phyloP scores from a whole-genome alignment of 2,797 vertebrate species.

The Acipenser oxyrinchus region DNA sequence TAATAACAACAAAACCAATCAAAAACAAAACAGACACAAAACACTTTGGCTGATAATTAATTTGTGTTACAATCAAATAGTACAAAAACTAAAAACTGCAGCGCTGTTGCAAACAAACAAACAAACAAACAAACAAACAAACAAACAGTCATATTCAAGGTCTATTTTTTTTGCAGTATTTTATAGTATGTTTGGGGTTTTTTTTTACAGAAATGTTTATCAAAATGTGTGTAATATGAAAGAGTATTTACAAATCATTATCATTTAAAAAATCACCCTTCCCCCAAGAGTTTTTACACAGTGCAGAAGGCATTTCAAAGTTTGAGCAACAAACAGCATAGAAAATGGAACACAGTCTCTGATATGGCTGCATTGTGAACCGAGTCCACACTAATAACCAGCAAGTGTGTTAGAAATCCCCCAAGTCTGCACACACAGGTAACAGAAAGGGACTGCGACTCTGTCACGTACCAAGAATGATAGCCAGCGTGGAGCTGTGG shows the following conservation, averaged over 20 bases:
- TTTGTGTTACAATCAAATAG: constrained; percentile 78
- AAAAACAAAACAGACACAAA: constrained; percentile 40
- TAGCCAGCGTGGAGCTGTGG: too few species aligned
- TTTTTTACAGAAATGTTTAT: constrained; percentile 72
- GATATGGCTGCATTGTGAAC: constrained; percentile 50
- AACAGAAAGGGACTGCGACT: too few species aligned
- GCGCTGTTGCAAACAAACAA: constrained; percentile 70
- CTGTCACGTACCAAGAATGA: too few species aligned
- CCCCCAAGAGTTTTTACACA: constrained; percentile 56
- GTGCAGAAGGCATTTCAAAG: constrained; percentile 73
- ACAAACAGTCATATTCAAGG: constrained; percentile 65
- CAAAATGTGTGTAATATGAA: constrained; percentile 70
- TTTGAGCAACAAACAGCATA: constrained; percentile 75
- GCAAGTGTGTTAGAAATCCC: too few species aligned
- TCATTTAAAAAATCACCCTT: constrained; percentile 37
- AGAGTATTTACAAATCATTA: constrained; percentile 70
- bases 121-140: constrained; percentile 67
- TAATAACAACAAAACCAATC: constrained; percentile 38
- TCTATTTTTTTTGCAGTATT: constrained; percentile 54
- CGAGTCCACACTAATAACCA: constrained; percentile 22
- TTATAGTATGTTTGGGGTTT: too few species aligned
- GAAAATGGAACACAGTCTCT: constrained; percentile 46
- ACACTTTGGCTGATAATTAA: constrained; percentile 78
- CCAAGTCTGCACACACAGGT: too few species aligned
- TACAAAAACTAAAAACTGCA: constrained; percentile 61